These are phyloP conservation scores for Corythoichthys intestinalis DNA, from an alignment of 2,113 vertebrate genomes.

Conservation along the genomic window DNA sequence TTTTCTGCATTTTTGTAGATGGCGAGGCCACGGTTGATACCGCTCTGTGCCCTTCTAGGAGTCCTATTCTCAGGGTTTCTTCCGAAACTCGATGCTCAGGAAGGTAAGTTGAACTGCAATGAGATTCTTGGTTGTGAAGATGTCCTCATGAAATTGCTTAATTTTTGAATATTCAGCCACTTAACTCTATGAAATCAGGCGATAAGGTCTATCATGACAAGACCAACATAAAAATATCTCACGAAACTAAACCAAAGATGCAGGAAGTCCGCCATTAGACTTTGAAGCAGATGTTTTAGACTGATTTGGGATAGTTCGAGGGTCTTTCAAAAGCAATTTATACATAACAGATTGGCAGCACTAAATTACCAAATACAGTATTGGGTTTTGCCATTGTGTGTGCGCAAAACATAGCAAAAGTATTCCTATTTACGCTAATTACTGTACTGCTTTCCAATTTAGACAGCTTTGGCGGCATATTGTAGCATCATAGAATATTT, in stretches of 20 bases:
- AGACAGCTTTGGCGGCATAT: too few relatives aligned
- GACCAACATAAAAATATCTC: neutral
- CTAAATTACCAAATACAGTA: too few relatives aligned
- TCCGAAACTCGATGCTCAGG: slow-evolving; percentile 69
- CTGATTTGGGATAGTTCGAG: neutral
- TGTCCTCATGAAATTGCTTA: neutral
- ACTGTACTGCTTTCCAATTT: too few relatives aligned
- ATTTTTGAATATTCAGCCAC: neutral
- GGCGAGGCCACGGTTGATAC: slow-evolving; percentile 72
- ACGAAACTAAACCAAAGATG: neutral
- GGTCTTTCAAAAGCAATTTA: neutral
- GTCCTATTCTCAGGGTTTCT: slow-evolving; percentile 73
- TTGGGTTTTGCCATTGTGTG: too few relatives aligned
- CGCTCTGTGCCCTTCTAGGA: slow-evolving; percentile 64
- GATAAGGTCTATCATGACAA: neutral
- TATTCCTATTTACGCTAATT: too few relatives aligned
- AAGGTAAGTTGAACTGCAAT: slow-evolving; percentile 59
- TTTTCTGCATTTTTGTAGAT: slow-evolving; percentile 64
- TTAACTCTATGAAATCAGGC: neutral
- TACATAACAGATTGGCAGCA: too few relatives aligned
- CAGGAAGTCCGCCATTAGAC: neutral
- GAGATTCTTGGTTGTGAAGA: neutral
- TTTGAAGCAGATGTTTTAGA: neutral
- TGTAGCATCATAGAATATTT: too few relatives aligned
- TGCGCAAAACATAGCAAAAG: too few relatives aligned